These are phyloP conservation scores for Caenorhabditis sp. DNA, from an alignment of 2,888 invertebrate genomes.

Conservation along the genomic window DNA sequence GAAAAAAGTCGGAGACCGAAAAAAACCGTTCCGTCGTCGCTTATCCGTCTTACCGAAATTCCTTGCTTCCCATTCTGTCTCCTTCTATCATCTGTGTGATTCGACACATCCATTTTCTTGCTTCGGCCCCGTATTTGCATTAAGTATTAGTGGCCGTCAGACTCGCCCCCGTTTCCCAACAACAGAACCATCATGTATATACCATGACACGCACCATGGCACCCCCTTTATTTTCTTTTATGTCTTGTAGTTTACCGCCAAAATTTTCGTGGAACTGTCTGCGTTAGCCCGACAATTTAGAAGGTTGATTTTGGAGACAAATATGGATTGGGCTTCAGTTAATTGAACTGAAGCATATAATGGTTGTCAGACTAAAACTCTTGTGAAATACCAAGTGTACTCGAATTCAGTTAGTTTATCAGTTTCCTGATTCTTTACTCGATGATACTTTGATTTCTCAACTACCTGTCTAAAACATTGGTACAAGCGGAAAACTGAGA, in stretches of 20 bases:
- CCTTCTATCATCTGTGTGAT: constrained; percentile 38
- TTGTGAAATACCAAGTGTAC: no score
- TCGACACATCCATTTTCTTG: constrained; percentile 40
- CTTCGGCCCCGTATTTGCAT: constrained; percentile 49
- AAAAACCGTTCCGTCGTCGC: constrained; percentile 19
- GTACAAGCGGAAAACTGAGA: no score
- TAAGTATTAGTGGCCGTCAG: constrained; percentile 56
- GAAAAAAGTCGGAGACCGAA: constrained; percentile 3
- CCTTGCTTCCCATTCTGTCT: not conserved
- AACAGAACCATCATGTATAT: constrained; percentile 48
- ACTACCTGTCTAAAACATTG: not conserved
- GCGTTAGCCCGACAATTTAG: no score
- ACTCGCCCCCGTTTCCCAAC: constrained; percentile 24
- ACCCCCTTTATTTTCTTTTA: constrained; percentile 3
- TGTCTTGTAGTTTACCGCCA: constrained; percentile 17
- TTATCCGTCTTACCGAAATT: constrained; percentile 45
- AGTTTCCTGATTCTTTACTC: no score
- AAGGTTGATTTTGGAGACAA: no score
- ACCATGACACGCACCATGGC: constrained; percentile 58
- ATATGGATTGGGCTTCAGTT: no score
- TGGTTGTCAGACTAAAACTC: no score
- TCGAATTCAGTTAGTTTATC: no score
- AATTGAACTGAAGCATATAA: no score
- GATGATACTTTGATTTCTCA: not conserved
- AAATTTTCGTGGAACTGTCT: not conserved